Evolutionary conservation across 2,797 vertebrate species (phyloP).

Genomic region (Apogon hyalosoma): DNA sequence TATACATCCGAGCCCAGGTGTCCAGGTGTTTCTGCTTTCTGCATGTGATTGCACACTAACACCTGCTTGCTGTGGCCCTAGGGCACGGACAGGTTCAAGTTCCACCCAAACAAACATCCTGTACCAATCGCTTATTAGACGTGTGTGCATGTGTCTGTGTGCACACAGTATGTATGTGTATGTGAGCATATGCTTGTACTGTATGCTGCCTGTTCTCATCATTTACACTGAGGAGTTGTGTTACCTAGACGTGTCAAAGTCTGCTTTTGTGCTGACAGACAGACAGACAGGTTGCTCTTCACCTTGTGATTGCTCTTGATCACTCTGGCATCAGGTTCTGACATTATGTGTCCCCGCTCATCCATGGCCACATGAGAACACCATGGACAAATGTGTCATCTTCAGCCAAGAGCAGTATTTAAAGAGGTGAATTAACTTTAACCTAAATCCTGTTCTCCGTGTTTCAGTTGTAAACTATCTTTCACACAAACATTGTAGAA

Average conservation of each 20-base stretch:
- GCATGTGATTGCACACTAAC: constrained; percentile 51
- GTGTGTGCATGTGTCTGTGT: constrained; percentile 16
- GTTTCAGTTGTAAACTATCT: constrained; percentile 51
- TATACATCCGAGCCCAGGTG: constrained; percentile 61
- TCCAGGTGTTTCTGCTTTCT: constrained; percentile 72
- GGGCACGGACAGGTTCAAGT: constrained; percentile 79
- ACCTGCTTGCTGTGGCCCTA: constrained; percentile 76
- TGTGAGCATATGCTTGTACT: constrained; percentile 42
- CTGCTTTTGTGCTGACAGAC: constrained; percentile 66
- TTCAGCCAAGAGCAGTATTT: constrained; percentile 74
- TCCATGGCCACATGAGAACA: constrained; percentile 66
- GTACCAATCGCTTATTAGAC: constrained; percentile 59
- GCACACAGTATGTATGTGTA: constrained; percentile 12
- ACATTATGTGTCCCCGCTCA: constrained; percentile 58
- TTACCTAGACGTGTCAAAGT: constrained; percentile 74
- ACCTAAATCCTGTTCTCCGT: constrained; percentile 52
- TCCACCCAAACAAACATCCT: constrained; percentile 80
- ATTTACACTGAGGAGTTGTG: constrained; percentile 72
- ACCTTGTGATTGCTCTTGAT: constrained; percentile 69
- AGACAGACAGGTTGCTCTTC: constrained; percentile 59
- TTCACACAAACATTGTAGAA: constrained; percentile 46
- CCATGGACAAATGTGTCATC: constrained; percentile 52
- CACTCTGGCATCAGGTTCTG: constrained; percentile 68
- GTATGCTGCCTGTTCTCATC: constrained; percentile 58
- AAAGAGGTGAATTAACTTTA: constrained; percentile 73